Evolutionary conservation across 2,888 invertebrate genomes (phyloP).

Genomic region (Nomada ferruginata): DNA sequence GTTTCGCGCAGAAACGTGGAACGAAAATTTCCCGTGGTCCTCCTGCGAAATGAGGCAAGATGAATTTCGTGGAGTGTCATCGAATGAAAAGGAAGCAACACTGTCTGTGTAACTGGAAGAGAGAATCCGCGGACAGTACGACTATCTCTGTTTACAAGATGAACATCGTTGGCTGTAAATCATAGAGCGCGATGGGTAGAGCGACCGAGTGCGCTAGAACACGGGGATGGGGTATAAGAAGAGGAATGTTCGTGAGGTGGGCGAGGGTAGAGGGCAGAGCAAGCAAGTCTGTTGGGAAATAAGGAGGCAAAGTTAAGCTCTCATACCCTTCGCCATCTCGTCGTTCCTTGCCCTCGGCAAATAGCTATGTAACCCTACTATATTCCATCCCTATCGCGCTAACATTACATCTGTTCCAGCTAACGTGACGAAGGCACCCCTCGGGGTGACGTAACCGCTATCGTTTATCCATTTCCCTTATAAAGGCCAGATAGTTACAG

Average conservation of each 20-base stretch:
- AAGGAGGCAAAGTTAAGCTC: conserved; percentile 82
- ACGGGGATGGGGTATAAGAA: conserved; percentile 67
- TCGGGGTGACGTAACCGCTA: conserved; percentile 55
- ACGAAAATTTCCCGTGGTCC: conserved; percentile 9
- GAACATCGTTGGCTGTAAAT: conserved; percentile 81
- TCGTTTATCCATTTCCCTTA: conserved; percentile 68
- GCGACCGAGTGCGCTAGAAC: conserved; percentile 65
- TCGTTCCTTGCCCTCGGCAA: conserved; percentile 77
- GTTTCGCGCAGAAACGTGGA: no score
- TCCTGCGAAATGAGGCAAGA: conserved; percentile 31
- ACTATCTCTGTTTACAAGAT: conserved; percentile 76
- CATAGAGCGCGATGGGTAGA: conserved; percentile 73
- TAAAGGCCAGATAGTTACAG: conserved; percentile 44
- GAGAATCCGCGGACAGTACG: conserved; percentile 54
- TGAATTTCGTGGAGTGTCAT: conserved; percentile 60
- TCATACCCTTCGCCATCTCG: conserved; percentile 67
- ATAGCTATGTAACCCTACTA: conserved; percentile 80
- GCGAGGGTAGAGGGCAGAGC: conserved; percentile 68
- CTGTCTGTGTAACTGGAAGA: conserved; percentile 22
- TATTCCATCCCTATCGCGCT: conserved; percentile 69
- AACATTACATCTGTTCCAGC: conserved; percentile 61
- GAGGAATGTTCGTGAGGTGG: conserved; percentile 69
- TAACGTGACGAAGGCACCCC: conserved; percentile 70
- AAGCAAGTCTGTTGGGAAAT: conserved; percentile 83
- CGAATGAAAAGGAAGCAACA: neutral